phyloP scores from a whole-genome alignment of 2,113 vertebrate genomes.

The rabbit (Oryctolagus cuniculus) region DNA sequence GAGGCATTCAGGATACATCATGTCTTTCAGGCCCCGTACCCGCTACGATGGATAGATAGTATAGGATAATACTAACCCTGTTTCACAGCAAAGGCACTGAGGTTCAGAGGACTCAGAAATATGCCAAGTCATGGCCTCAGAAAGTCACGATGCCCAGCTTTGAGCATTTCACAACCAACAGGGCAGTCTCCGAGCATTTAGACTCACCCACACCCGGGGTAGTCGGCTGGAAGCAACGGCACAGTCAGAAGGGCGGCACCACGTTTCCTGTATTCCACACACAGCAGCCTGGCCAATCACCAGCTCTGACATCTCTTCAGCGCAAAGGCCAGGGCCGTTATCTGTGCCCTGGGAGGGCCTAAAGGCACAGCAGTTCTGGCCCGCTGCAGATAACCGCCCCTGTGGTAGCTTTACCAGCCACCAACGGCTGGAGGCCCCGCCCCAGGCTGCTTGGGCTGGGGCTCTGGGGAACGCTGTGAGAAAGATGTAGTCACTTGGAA shows the following conservation, averaged over 20 bases:
- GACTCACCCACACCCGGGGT: constrained; percentile 72
- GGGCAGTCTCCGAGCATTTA: constrained; percentile 64
- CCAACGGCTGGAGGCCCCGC: constrained; percentile 73
- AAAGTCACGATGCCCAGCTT: constrained; percentile 56
- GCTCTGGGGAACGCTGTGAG: constrained; percentile 68
- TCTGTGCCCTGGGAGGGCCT: constrained; percentile 29
- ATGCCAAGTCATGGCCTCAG: constrained; percentile 67
- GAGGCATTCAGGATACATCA: background rate
- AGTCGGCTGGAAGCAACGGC: constrained; percentile 69
- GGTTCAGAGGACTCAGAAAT: constrained; percentile 45
- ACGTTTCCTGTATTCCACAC: constrained; percentile 67
- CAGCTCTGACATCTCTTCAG: constrained; percentile 57
- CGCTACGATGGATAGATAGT: background rate
- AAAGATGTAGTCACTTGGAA: constrained; percentile 82
- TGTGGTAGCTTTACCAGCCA: constrained; percentile 59
- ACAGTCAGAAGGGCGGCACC: constrained; percentile 53
- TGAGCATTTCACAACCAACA: constrained; percentile 53
- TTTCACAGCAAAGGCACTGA: constrained; percentile 72
- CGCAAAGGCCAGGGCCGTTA: constrained; percentile 53
- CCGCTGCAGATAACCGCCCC: constrained; percentile 62
- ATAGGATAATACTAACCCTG: background rate
- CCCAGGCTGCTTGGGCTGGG: constrained; percentile 70
- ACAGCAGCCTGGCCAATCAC: constrained; percentile 63
- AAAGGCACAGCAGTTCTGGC: constrained; percentile 66
- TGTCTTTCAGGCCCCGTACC: background rate